Percentiles rank a stretch among this genome's conserved stretches.
These are phyloP conservation scores for Drosophila bunnanda DNA, from an alignment of 2,888 invertebrate species.

Conservation along the genomic window DNA sequence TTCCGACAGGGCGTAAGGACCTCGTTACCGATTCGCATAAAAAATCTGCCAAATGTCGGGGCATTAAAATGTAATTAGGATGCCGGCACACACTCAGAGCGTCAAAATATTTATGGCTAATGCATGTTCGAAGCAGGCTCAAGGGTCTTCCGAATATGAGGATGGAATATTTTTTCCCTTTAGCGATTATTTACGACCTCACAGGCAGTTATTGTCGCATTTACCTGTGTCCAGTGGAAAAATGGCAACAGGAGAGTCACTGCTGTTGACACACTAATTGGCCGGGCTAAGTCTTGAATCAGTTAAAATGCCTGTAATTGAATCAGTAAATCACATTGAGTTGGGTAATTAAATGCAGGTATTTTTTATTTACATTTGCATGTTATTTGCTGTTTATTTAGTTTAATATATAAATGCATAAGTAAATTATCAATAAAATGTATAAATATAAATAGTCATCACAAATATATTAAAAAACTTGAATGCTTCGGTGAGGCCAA, in stretches of 20 bases:
- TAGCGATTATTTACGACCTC: constrained; percentile 30
- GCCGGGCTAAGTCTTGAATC: constrained; percentile 9
- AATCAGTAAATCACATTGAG: constrained; percentile 15
- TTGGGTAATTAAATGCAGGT: background rate
- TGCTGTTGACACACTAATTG: constrained; percentile 32
- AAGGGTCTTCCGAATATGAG: constrained; percentile 17
- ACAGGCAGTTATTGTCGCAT: constrained; percentile 11
- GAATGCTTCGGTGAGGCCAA: background rate
- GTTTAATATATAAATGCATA: background rate
- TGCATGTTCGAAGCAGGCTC: constrained; percentile 53
- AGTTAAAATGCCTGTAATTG: constrained; percentile 24
- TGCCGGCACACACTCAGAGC: constrained; percentile 36
- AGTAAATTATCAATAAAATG: background rate
- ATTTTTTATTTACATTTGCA: background rate
- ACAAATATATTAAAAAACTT: background rate
- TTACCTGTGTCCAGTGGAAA: constrained; percentile 20
- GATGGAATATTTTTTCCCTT: constrained; percentile 9
- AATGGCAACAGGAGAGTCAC: constrained; percentile 3
- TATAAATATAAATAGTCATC: background rate
- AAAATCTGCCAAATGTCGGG: constrained; percentile 50
- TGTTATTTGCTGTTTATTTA: background rate
- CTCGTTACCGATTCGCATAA: constrained; percentile 39
- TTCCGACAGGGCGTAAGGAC: constrained; percentile 3
- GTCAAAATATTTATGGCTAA: constrained; percentile 61
- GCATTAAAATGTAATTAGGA: constrained; percentile 75